Evolutionary conservation across 1,140 invertebrate species (phyloP).

Genomic region (Heterodera schachtii): DNA sequence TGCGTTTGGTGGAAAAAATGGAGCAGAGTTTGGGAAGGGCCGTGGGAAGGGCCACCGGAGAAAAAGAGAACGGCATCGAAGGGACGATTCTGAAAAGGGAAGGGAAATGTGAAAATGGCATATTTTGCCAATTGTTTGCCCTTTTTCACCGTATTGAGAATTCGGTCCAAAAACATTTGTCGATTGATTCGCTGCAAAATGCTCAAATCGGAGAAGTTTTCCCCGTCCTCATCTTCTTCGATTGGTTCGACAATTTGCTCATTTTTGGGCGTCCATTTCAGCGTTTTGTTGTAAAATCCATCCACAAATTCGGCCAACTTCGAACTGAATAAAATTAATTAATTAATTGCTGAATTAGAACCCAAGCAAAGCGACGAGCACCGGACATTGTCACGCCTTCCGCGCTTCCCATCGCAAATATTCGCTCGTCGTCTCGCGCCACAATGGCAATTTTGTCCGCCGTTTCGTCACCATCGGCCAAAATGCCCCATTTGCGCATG

Average conservation of each 20-base stretch:
- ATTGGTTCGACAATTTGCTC: background rate
- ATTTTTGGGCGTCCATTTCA: slow-evolving; percentile 26
- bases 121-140: background rate
- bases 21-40: slow-evolving; percentile 6
- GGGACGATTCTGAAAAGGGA: background rate
- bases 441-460: slow-evolving; percentile 10
- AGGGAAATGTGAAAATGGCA: background rate
- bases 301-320: slow-evolving; percentile 6
- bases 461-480: background rate
- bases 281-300: slow-evolving; percentile 3
- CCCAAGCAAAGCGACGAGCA: background rate
- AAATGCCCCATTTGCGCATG: slow-evolving; percentile 20
- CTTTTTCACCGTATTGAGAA: background rate
- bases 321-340: slow-evolving; percentile 1
- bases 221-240: background rate
- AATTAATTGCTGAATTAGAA: background rate
- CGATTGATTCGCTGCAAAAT: slow-evolving; percentile 15
- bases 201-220: background rate
- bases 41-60: slow-evolving; percentile 22
- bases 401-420: background rate
- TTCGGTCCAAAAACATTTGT: background rate
- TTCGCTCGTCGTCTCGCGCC: slow-evolving; percentile 10
- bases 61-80: slow-evolving; percentile 21
- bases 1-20: slow-evolving; percentile 20
- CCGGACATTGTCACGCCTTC: background rate